A percentile compares a stretch with the other conserved stretches of the same genome.
phyloP scores from a whole-genome alignment of 2,888 invertebrate genomes.

The Chrysolina oricalcia region DNA sequence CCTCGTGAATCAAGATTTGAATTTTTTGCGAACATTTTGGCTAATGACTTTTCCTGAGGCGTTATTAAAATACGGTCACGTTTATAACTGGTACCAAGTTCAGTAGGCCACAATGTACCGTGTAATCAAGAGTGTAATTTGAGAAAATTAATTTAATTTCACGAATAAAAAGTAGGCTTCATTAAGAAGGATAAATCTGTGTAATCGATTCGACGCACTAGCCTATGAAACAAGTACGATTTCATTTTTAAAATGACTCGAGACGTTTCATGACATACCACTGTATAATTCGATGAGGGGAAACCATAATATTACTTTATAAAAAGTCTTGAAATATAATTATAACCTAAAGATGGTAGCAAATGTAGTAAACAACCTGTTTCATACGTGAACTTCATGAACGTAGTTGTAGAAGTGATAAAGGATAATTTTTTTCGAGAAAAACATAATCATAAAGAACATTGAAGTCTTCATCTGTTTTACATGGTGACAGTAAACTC shows the following conservation, averaged over 20 bases:
- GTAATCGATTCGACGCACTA: slow-evolving; percentile 16
- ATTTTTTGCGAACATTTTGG: too few relatives aligned
- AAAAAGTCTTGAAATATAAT: slow-evolving; percentile 3
- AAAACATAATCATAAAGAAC: too few relatives aligned
- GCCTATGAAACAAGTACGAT: slow-evolving; percentile 6
- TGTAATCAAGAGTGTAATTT: slow-evolving; percentile 11
- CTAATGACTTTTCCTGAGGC: too few relatives aligned
- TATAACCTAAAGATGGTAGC: slow-evolving; percentile 1
- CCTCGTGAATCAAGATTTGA: too few relatives aligned
- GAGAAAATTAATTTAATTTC: slow-evolving; percentile 14
- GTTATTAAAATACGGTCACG: not conserved
- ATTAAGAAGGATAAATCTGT: slow-evolving; percentile 8
- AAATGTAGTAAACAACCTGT: slow-evolving; percentile 2
- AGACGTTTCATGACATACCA: slow-evolving; percentile 11
- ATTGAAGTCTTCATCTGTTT: too few relatives aligned
- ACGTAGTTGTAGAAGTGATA: not conserved
- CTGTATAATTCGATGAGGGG: slow-evolving; percentile 2
- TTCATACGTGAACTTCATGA: not conserved
- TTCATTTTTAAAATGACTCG: not conserved
- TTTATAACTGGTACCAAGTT: slow-evolving; percentile 15
- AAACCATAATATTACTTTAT: slow-evolving; percentile 1
- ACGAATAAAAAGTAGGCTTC: slow-evolving; percentile 22
- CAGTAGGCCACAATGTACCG: slow-evolving; percentile 17
- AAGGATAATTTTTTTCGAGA: not conserved
- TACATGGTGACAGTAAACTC: too few relatives aligned